Evolutionary conservation across 2,888 invertebrate genomes (phyloP).

Genomic region (Allolobophora icterica): DNA sequence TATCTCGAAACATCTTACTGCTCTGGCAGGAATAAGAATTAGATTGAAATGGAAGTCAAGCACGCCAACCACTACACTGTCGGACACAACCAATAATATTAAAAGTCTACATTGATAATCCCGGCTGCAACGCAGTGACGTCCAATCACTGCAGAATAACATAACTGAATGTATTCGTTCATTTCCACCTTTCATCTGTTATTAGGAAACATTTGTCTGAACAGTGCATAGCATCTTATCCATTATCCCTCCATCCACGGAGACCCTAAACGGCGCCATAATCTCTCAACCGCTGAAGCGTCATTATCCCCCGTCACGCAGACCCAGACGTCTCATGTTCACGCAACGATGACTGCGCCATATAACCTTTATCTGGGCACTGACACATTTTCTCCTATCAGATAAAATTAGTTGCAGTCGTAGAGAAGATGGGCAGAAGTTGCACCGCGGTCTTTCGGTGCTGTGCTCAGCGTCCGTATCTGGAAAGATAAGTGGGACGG

Average conservation of each 20-base stretch:
- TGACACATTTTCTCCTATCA: background rate
- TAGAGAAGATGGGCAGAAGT: background rate
- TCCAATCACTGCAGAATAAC: background rate
- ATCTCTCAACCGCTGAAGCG: background rate
- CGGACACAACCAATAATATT: background rate
- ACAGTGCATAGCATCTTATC: background rate
- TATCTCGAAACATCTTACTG: background rate
- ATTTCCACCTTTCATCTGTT: background rate
- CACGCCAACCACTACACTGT: background rate
- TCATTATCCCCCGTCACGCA: background rate
- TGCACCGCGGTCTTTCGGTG: background rate
- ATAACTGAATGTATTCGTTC: background rate
- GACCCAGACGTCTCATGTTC: background rate
- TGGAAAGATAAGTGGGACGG: slow-evolving; percentile 6
- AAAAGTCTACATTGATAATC: background rate
- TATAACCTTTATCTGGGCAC: background rate
- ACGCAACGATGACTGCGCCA: background rate
- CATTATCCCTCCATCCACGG: background rate
- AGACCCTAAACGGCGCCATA: background rate
- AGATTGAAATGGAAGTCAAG: background rate
- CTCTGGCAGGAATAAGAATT: background rate
- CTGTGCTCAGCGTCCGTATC: background rate
- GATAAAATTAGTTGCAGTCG: background rate
- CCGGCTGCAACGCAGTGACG: background rate
- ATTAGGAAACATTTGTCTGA: background rate